Conservation (phyloP, 2,888 invertebrate genomes). For the Ligdia adustata region DNA sequence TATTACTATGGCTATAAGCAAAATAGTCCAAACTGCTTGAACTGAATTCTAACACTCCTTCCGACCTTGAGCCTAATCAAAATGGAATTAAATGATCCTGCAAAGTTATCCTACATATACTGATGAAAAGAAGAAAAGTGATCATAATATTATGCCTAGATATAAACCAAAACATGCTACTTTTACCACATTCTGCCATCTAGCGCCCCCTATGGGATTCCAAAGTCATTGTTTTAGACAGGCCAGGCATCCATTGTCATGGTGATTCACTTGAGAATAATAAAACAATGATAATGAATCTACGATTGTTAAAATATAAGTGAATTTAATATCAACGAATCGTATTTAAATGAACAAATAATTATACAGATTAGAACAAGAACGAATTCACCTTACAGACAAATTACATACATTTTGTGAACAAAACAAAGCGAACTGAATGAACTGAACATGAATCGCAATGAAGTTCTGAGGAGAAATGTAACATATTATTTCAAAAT, state of each 20-base stretch:
- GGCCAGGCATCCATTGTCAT: constrained; percentile 70
- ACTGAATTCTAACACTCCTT: no score
- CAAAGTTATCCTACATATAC: no score
- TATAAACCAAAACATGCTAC: constrained; percentile 13
- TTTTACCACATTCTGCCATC: constrained; percentile 41
- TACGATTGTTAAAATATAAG: no score
- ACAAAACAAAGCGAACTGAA: no score
- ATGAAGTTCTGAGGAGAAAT: neutral
- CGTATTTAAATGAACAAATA: no score
- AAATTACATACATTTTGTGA: constrained; percentile 1
- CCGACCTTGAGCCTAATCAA: no score
- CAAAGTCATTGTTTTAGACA: constrained; percentile 55
- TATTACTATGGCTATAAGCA: no score
- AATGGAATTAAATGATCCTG: no score
- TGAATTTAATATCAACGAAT: no score
- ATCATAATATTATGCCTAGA: no score
- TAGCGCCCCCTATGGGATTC: constrained; percentile 69
- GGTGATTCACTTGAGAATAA: constrained; percentile 64
- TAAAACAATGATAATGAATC: constrained; percentile 34
- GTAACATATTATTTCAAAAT: neutral
- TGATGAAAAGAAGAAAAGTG: no score
- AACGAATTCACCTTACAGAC: neutral
- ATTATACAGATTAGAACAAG: neutral
- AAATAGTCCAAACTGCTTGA: no score
- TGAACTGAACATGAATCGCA: constrained; percentile 1